Base-by-base conservation (phyloP, 2,888 invertebrate genomes). In the Poecilobothrus nobilitatus region DNA sequence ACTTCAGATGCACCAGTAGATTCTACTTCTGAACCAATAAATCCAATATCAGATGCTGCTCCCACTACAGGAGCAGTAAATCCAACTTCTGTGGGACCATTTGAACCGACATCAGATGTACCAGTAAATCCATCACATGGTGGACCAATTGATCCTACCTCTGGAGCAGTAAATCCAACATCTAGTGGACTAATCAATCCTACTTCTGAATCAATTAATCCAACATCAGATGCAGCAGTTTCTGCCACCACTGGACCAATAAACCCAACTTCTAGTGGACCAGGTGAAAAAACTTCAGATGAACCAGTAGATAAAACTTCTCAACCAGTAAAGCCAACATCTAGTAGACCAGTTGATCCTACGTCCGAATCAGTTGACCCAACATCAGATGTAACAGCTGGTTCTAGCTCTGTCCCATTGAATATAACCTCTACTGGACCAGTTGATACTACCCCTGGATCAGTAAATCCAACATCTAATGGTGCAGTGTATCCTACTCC, bases 301-400 rank as follows among this genome's bases (percentile, higher is more conserved):
- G 64, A 22, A 2, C 63, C 68, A 27, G 18, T 1, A 27, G 20
- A 27, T 61, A n/a, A n/a, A n/a, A n/a, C n/a, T n/a, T n/a, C n/a
- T n/a, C n/a, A n/a, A n/a, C 20, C 65, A 18, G 41, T 63, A n/a
- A n/a, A n/a, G n/a, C n/a, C n/a, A n/a, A n/a, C n/a, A n/a, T n/a
- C n/a, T 15, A 1, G 2, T n/a, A 8, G 8, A 34, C 34, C 34
- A 34, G 8, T 6, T 34, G 34, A 34, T 7, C 34, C 34, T n/a
- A n/a, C n/a, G 8, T 34, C 61, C 7, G 15, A 61, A 5, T 10
- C 6, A 63, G 22, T 20, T 22, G 10, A 22, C 2, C 1, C 22
- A 63, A 64, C 70, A 64, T 21, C 53, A n/a, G 68, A 37, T 22
- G 10, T 18, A 6, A n/a, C n/a, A n/a, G 53, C 8, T 7, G 6